These are phyloP conservation scores for Neogobius melanostomus DNA, from an alignment of 2,113 vertebrate genomes.

Conservation along the genomic window DNA sequence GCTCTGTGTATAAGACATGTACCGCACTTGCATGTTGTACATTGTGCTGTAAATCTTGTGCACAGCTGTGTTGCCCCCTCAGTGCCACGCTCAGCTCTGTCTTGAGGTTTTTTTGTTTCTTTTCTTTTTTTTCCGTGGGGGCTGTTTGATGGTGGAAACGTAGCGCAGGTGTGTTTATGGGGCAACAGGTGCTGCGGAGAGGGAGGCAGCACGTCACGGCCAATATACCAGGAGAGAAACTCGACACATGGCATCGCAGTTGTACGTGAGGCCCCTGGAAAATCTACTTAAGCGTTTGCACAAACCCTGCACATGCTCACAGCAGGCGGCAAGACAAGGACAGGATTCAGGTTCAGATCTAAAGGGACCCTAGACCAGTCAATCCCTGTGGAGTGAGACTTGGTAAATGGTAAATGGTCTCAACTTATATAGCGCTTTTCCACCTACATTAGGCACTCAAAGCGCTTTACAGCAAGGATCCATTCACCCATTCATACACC, in stretches of 20 bases:
- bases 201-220: slow-evolving; percentile 47
- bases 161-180: slow-evolving; percentile 65
- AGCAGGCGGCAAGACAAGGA: slow-evolving; percentile 25
- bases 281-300: slow-evolving; percentile 56
- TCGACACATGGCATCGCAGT: slow-evolving; percentile 59
- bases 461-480: no score
- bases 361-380: slow-evolving; percentile 12
- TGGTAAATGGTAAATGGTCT: no score
- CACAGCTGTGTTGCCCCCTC: slow-evolving; percentile 9
- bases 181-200: slow-evolving; percentile 61
- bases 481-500: no score
- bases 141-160: slow-evolving; percentile 42
- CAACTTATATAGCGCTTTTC: no score
- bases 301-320: slow-evolving; percentile 40
- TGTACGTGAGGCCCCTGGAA: slow-evolving; percentile 54
- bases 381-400: background rate
- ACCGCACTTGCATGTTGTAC: background rate
- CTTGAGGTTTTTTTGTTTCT: background rate
- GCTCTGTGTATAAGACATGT: background rate
- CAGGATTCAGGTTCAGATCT: slow-evolving; percentile 48
- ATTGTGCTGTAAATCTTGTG: background rate
- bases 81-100: slow-evolving; percentile 17
- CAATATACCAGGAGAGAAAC: slow-evolving; percentile 59
- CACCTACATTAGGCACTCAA: no score
- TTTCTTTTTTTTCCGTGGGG: slow-evolving; percentile 24